Evolutionary conservation across 2,797 vertebrate species (phyloP), one percentile per base, ranked within the genome.

Genomic region (Artibeus jamaicensis): DNA sequence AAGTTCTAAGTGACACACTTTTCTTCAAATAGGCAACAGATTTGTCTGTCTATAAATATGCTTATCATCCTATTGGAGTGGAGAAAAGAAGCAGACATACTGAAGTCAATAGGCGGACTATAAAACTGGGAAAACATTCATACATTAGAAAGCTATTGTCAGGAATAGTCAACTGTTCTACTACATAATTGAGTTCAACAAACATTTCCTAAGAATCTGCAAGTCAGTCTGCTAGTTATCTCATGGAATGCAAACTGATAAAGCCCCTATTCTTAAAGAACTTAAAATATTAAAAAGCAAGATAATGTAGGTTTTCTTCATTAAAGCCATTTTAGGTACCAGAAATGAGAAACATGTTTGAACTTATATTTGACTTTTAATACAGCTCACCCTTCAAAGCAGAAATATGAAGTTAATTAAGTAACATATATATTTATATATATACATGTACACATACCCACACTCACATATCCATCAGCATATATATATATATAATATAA

Each of bases 1-100:
- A 59, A 83, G 22, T 82, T 92, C 22, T 71, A 65, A 95, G 50
- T 90, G 89, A 39, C 84, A 85, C 3, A 83, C 29, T 94, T 96
- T 97, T 91, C 92, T 93, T 85, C 85, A 93, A 96, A 90, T 29
- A 91, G 48, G 37, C 65, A 94, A 90, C 71, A 42, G n/a, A 95
- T 93, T 92, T 86, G 32, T 86, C 74, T 85, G 6, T 93, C 83
- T 91, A 15, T 89, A 92, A 95, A 95, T 65, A 86, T 92, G 57
- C 50, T 90, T 96, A 93, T 55, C 77, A 19, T 84, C 26, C 70
- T 94, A n/a, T 21, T 77, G 15, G 42, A 94, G 46, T 86, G 12
- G 19, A 94, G 44, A 88, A 95, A 92, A 79, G 48, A 88, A 65
- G 34, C 12, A 92, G 86, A 44, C 37, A 48, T 29, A 90, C 34